phyloP scores from a whole-genome alignment of 2,797 vertebrate genomes.

The Sandelia bainsii region DNA sequence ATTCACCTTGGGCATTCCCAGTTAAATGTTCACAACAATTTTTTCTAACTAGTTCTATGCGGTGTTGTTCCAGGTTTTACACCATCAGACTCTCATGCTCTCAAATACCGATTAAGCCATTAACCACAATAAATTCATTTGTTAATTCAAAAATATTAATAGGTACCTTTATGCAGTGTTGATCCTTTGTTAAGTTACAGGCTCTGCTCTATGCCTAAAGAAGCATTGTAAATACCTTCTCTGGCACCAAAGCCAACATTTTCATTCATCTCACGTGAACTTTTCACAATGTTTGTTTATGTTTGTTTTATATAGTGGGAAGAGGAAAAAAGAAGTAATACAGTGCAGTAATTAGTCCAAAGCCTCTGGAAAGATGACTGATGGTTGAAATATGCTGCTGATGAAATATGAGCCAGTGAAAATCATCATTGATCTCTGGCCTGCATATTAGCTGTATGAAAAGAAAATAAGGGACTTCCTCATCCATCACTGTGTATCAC shows the following conservation, averaged over 20 bases:
- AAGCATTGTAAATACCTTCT: not conserved
- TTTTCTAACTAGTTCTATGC: no score
- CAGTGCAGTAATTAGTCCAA: not conserved
- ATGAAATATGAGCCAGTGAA: conserved; percentile 4
- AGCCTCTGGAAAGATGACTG: not conserved
- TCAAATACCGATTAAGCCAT: conserved; percentile 47
- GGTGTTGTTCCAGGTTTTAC: conserved; percentile 1
- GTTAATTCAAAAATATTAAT: conserved; percentile 44
- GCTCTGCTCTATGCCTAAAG: not conserved
- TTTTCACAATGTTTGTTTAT: not conserved
- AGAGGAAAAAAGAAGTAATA: not conserved
- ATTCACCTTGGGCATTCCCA: no score
- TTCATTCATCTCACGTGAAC: not conserved
- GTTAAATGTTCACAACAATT: no score
- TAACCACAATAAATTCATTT: conserved; percentile 32
- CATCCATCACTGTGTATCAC: not conserved
- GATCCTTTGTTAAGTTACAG: conserved; percentile 13
- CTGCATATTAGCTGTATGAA: conserved; percentile 1
- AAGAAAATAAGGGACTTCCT: not conserved
- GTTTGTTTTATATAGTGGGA: not conserved
- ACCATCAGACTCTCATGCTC: conserved; percentile 6
- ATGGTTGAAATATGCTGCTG: not conserved
- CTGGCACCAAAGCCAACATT: conserved; percentile 6
- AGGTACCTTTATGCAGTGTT: conserved; percentile 1
- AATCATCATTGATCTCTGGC: not conserved